Evolutionary conservation across 2,113 vertebrate species (phyloP).

Genomic region (Passer domesticus): DNA sequence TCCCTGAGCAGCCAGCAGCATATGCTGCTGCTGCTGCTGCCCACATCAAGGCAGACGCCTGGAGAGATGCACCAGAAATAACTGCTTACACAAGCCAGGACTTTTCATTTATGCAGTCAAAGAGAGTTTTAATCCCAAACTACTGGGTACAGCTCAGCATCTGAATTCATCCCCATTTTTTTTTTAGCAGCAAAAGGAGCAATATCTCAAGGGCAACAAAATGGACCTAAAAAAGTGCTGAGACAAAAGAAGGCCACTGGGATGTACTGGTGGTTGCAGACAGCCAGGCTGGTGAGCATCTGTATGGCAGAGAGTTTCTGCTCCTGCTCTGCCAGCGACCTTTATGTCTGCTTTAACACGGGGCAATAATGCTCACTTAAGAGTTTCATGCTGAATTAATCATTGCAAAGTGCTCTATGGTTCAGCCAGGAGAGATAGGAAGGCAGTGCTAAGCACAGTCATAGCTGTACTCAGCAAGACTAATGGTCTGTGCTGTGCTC

Average conservation of each 20-base stretch:
- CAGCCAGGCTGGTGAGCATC: neutral
- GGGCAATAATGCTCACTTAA: neutral
- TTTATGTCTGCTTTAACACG: neutral
- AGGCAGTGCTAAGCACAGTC: neutral
- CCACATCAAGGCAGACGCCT: neutral
- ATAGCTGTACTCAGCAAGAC: neutral
- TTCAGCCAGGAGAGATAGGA: neutral
- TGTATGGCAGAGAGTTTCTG: neutral
- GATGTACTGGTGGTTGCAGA: neutral
- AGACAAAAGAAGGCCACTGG: neutral
- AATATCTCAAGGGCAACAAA: neutral
- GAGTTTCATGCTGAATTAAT: slow-evolving; percentile 13
- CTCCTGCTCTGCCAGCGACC: neutral
- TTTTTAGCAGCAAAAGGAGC: neutral
- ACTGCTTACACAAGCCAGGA: neutral
- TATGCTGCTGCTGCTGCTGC: neutral
- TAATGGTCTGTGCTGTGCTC: neutral
- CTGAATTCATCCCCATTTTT: neutral
- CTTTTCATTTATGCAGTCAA: neutral
- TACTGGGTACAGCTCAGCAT: neutral
- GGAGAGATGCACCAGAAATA: slow-evolving; percentile 19
- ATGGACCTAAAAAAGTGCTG: neutral
- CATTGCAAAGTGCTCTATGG: neutral
- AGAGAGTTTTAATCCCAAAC: neutral
- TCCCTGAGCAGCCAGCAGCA: neutral